Percentiles rank a stretch among this genome's conserved stretches.
Evolutionary conservation across 2,113 vertebrate genomes (phyloP).

Genomic region (Heptranchias perlo): DNA sequence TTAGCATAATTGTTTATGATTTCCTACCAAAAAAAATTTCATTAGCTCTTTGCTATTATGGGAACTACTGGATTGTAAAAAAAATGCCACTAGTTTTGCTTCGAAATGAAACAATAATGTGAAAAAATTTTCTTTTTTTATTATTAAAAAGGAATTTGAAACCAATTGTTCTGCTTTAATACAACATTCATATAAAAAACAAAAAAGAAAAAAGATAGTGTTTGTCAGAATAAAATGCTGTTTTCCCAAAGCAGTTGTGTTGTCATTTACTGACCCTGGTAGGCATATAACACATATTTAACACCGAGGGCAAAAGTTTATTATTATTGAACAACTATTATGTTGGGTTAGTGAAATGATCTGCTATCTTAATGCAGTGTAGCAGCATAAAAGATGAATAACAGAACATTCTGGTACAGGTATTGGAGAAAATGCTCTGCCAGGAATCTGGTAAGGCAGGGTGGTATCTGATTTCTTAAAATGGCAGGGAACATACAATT

Average conservation of each 20-base stretch:
- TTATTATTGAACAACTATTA: neutral
- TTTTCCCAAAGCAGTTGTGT: constrained; percentile 1
- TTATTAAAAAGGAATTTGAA: constrained; percentile 15
- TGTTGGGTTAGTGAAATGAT: neutral
- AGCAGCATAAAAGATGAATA: neutral
- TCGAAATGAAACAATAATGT: constrained; percentile 18
- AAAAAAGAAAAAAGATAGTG: neutral
- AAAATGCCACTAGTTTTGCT: constrained; percentile 17
- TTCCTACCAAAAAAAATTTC: neutral
- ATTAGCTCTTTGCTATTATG: neutral
- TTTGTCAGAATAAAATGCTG: constrained; percentile 36
- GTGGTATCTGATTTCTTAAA: too few relatives aligned
- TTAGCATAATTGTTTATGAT: neutral
- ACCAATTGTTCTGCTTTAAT: constrained; percentile 32
- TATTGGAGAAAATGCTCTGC: neutral
- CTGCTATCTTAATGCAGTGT: neutral
- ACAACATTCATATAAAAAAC: constrained; percentile 23
- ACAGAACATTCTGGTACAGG: neutral
- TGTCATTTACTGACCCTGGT: neutral
- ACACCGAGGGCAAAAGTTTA: neutral
- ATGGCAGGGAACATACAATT: too few relatives aligned
- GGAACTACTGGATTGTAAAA: neutral
- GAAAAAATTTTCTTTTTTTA: neutral
- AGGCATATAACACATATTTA: neutral
- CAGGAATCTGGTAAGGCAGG: neutral